These are phyloP conservation scores for Trichopria drosophilae DNA, from an alignment of 2,888 invertebrate species.

Conservation along the genomic window DNA sequence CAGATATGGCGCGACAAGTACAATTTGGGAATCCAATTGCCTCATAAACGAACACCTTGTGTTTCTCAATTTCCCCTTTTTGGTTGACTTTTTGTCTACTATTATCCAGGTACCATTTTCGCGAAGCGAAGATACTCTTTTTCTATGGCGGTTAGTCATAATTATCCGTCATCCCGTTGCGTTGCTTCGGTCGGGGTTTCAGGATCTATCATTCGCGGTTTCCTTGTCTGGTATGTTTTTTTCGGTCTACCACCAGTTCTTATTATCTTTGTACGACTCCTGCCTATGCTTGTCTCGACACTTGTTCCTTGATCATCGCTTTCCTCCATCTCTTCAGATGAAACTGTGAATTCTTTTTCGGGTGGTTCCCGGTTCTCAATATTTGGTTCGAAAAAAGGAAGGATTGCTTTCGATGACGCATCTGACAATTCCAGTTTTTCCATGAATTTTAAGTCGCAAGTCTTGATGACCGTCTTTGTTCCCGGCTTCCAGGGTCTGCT, in stretches of 20 bases:
- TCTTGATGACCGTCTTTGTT: background rate
- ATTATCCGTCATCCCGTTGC: too few relatives aligned
- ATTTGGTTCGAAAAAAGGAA: too few relatives aligned
- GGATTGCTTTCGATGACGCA: too few relatives aligned
- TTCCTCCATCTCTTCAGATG: background rate
- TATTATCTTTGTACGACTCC: background rate
- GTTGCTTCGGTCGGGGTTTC: too few relatives aligned
- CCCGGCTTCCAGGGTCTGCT: background rate
- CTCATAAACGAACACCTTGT: too few relatives aligned
- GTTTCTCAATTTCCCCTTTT: slow-evolving; percentile 20
- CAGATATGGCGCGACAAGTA: too few relatives aligned
- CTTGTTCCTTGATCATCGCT: too few relatives aligned
- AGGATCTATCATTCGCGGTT: too few relatives aligned
- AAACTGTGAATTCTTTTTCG: background rate
- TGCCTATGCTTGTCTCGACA: background rate
- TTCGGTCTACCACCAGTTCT: slow-evolving; percentile 4
- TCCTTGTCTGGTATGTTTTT: background rate
- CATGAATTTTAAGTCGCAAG: slow-evolving; percentile 19
- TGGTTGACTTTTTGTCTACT: slow-evolving; percentile 19
- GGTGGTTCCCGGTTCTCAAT: background rate
- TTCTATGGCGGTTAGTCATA: too few relatives aligned
- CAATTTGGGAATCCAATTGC: too few relatives aligned
- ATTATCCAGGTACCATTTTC: slow-evolving; percentile 29
- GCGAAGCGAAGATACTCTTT: too few relatives aligned
- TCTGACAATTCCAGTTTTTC: slow-evolving; percentile 27